These are phyloP conservation scores for Dusona sp. DNA, from an alignment of 2,888 invertebrate species.

Conservation along the genomic window DNA sequence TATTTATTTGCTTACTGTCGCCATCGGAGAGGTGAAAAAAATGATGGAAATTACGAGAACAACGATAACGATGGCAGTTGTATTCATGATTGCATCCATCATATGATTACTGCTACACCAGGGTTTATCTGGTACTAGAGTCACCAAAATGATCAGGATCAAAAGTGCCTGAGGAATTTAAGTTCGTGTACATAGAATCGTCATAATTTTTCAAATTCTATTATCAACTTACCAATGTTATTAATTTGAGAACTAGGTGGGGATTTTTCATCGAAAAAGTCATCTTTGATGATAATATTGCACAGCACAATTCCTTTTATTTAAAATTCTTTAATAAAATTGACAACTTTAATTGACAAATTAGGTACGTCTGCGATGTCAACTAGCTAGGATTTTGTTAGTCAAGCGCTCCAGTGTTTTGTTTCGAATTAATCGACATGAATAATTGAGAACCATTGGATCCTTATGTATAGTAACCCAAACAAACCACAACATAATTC, in stretches of 20 bases:
- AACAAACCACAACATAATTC: neutral
- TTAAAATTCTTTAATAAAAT: neutral
- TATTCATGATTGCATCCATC: conserved; percentile 52
- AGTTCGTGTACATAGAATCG: neutral
- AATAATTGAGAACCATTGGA: neutral
- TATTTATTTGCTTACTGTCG: conserved; percentile 26
- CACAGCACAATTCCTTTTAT: neutral
- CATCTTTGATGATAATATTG: conserved; percentile 20
- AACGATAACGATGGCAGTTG: conserved; percentile 54
- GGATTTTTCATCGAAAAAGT: conserved; percentile 54
- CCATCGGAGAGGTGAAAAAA: conserved; percentile 49
- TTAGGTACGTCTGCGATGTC: neutral
- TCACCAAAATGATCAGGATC: conserved; percentile 46
- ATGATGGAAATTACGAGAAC: conserved; percentile 53
- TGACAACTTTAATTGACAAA: neutral
- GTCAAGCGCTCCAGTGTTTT: neutral
- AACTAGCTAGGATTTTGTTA: neutral
- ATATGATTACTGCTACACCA: conserved; percentile 37
- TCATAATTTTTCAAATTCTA: neutral
- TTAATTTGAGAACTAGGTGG: conserved; percentile 69
- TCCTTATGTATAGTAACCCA: neutral
- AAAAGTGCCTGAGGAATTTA: conserved; percentile 52
- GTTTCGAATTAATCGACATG: neutral
- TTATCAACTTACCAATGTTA: conserved; percentile 61
- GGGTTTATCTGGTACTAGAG: conserved; percentile 43